Conservation (phyloP, 2,888 invertebrate genomes). For the Pterobdella sp. region DNA sequence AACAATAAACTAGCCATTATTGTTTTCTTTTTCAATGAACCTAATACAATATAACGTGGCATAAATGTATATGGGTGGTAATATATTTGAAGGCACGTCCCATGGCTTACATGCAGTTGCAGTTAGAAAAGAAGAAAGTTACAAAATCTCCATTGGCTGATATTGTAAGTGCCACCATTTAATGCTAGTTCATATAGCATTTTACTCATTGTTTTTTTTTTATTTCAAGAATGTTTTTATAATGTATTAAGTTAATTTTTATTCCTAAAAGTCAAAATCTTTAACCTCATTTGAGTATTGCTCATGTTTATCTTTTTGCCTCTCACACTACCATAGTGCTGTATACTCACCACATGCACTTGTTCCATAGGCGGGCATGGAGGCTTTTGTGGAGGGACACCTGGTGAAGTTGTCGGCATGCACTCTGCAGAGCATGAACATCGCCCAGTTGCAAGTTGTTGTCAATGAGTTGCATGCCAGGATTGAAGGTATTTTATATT, state of each 20-base stretch:
- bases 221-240: not conserved
- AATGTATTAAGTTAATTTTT: no score
- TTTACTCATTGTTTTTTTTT: not conserved
- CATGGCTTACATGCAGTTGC: conserved; percentile 50
- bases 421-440: conserved; percentile 81
- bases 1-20: no score
- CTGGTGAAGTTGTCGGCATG: conserved; percentile 73
- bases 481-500: conserved; percentile 64
- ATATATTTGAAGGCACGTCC: conserved; percentile 48
- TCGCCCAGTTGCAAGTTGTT: conserved; percentile 84
- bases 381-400: conserved; percentile 61
- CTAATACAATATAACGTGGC: not conserved
- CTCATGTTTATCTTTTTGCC: no score
- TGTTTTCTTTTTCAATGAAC: not conserved
- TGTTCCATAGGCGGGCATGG: conserved; percentile 64
- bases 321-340: no score
- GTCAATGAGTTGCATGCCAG: conserved; percentile 88
- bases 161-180: conserved; percentile 41
- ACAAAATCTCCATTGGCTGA: conserved; percentile 48
- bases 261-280: no score
- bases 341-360: no score
- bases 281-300: no score
- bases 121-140: conserved; percentile 47
- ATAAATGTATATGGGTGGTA: conserved; percentile 29
- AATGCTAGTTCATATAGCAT: not conserved